Conservation (phyloP, 2,113 vertebrate species). For the Plecotus auritus region DNA sequence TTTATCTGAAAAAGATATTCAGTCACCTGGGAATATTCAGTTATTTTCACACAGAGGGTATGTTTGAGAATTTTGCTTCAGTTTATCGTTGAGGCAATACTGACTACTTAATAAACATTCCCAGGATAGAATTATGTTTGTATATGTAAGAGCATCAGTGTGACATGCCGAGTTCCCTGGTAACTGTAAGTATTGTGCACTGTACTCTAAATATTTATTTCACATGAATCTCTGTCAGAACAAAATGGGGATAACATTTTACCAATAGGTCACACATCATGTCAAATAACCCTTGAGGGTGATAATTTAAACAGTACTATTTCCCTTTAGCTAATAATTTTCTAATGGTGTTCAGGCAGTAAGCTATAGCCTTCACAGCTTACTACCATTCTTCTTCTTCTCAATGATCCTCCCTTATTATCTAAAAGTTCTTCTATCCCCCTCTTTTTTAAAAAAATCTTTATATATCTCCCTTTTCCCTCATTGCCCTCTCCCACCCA, state of each 20-base stretch:
- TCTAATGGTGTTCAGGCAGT: background rate
- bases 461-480: too few species aligned
- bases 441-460: too few species aligned
- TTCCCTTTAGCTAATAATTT: background rate
- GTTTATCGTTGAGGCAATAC: constrained; percentile 27
- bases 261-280: background rate
- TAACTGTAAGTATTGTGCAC: background rate
- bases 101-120: constrained; percentile 15
- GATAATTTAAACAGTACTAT: background rate
- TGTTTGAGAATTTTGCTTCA: constrained; percentile 19
- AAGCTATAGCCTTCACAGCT: background rate
- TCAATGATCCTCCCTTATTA: background rate
- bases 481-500: too few species aligned
- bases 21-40: background rate
- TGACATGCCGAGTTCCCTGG: background rate
- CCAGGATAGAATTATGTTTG: background rate
- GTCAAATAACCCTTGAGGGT: background rate
- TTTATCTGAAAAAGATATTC: background rate
- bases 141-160: background rate
- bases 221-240: background rate
- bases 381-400: background rate
- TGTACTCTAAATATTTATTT: constrained; percentile 30
- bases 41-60: background rate
- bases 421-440: background rate
- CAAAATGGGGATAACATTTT: constrained; percentile 33